Percentiles rank a stretch among this genome's conserved stretches.
phyloP scores from a whole-genome alignment of 1,140 invertebrate species.

The Catajapyx aquilonaris region DNA sequence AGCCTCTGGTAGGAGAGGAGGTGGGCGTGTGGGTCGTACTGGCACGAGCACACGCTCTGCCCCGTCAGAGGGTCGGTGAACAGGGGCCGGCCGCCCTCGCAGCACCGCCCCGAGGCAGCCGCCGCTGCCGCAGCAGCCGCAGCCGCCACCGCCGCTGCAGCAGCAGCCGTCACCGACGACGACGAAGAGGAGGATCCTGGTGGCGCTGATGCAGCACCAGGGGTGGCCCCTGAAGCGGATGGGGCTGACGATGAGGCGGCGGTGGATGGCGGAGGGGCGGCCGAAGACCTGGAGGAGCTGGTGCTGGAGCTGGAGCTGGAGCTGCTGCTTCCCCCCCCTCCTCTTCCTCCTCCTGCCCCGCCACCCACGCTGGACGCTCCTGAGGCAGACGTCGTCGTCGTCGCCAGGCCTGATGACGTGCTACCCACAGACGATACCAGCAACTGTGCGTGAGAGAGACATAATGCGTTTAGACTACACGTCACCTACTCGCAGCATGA shows the following conservation, averaged over 20 bases:
- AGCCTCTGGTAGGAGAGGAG: conserved; percentile 27
- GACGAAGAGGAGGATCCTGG: conserved; percentile 15
- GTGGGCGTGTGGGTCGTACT: conserved; percentile 31
- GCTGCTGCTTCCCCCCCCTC: no score
- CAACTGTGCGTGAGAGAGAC: no score
- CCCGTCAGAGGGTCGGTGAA: conserved; percentile 81
- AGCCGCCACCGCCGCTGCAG: conserved; percentile 8
- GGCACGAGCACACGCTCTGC: conserved; percentile 80
- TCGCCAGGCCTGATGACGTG: no score
- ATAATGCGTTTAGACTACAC: no score
- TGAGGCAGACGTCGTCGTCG: no score
- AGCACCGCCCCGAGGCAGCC: conserved; percentile 34
- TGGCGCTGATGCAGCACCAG: conserved; percentile 2
- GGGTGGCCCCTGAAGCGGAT: conserved; percentile 13
- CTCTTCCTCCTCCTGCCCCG: no score
- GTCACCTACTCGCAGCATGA: no score
- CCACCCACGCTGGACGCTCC: no score
- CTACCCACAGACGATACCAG: no score
- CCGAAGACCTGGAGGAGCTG: conserved; percentile 14
- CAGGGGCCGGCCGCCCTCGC: conserved; percentile 74
- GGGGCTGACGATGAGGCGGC: conserved; percentile 24
- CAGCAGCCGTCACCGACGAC: conserved; percentile 3
- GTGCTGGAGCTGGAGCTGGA: no score
- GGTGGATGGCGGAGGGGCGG: conserved; percentile 22
- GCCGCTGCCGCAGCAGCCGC: conserved; percentile 16